A percentile compares a stretch with the other conserved stretches of the same genome.
These are phyloP conservation scores for Chiloscyllium plagiosum DNA, from an alignment of 2,113 vertebrate species.

Conservation along the genomic window DNA sequence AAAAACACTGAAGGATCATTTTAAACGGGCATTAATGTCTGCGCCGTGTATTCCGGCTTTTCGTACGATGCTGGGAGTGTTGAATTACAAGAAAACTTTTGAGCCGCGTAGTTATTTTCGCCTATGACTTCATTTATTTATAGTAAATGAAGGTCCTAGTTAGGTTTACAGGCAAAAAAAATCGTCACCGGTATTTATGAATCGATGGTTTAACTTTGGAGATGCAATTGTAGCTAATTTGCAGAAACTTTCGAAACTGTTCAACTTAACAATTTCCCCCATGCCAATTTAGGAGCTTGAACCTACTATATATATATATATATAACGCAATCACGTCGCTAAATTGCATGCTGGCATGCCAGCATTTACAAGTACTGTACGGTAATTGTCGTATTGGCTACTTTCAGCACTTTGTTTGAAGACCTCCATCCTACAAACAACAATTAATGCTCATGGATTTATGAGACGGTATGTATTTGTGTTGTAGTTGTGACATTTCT, in stretches of 20 bases:
- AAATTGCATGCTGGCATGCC: background rate
- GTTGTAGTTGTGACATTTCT: background rate
- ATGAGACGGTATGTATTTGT: background rate
- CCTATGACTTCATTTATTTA: conserved; percentile 6
- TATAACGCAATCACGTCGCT: background rate
- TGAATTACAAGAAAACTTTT: background rate
- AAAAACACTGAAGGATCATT: background rate
- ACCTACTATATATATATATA: too few relatives aligned
- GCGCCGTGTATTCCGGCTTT: background rate
- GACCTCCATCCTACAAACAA: background rate
- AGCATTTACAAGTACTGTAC: background rate
- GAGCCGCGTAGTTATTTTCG: background rate
- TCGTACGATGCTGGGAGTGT: background rate
- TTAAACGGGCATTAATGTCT: background rate
- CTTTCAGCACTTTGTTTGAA: background rate
- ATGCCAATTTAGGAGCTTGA: background rate
- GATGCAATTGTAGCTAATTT: background rate
- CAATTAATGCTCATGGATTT: background rate
- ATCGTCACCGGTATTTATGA: too few relatives aligned
- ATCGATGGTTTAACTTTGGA: background rate
- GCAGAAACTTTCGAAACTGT: background rate
- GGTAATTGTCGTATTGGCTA: conserved; percentile 17
- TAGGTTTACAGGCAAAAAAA: background rate
- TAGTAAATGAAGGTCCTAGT: background rate
- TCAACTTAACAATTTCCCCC: too few relatives aligned